Conservation (phyloP, 2,888 invertebrate genomes). For the Mayetiola destructor region DNA sequence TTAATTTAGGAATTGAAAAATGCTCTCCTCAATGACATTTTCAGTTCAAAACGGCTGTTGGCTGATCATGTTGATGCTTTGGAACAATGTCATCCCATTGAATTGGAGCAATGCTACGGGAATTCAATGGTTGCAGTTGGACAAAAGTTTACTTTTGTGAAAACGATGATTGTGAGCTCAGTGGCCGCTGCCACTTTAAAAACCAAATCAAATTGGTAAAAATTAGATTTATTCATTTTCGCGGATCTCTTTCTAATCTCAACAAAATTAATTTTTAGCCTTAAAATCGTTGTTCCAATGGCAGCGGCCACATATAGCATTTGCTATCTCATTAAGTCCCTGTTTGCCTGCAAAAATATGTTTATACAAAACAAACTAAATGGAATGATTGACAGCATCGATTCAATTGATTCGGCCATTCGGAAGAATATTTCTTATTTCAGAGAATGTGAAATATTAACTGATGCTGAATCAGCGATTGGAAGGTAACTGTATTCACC, state of each 20-base stretch:
- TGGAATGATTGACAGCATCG: neutral
- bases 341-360: neutral
- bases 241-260: neutral
- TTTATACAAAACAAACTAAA: neutral
- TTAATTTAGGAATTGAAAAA: neutral
- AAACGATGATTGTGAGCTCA: neutral
- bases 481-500: neutral
- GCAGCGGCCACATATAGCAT: neutral
- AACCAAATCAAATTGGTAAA: neutral
- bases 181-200: neutral
- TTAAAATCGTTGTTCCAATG: neutral
- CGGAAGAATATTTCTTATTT: neutral
- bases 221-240: neutral
- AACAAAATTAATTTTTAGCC: neutral
- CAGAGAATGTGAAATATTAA: neutral
- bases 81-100: slow-evolving; percentile 13
- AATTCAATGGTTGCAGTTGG: too few relatives aligned
- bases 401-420: neutral
- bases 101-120: neutral
- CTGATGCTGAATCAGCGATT: neutral
- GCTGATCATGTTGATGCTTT: slow-evolving; percentile 31
- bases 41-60: slow-evolving; percentile 30
- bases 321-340: neutral
- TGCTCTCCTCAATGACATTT: slow-evolving; percentile 22
- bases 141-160: neutral